Base-by-base conservation (phyloP, 2,797 vertebrate genomes). In the Sebastes melanostomus region DNA sequence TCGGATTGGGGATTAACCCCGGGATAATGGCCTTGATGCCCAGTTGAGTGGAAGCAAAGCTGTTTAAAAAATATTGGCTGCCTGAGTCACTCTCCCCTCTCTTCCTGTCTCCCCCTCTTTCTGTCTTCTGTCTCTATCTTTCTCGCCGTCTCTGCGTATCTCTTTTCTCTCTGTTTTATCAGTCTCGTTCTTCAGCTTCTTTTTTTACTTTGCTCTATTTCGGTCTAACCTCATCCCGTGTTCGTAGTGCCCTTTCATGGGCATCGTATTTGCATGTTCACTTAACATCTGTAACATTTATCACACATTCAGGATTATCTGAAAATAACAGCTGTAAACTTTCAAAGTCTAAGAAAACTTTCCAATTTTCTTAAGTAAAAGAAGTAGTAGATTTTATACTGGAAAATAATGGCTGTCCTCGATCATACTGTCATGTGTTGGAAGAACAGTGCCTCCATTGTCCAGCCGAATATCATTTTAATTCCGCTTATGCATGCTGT, bases 1-100 rank as follows among this genome's bases (percentile, higher is more conserved):
- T 94, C 87, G 92, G 92, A 94, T 94, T 93, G 91, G 89, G 95
- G 95, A 95, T 96, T 95, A 95, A 96, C 94, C 93, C 93, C 88
- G 66, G 94, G 94, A 95, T 95, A 95, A 95, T 94, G 94, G 91
- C 93, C 91, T 92, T 94, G 93, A 95, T 95, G 94, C 93, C 93
- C 92, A 94, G 94, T 92, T 94, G 93, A 95, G 94, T 95, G 94
- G 93, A 94, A 93, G 93, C 88, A 94, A 94, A 94, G 95, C 95
- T 94, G 93, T 95, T 96, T 96, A 95, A 94, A 94, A 95, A 93
- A 94, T 92, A 94, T 93, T 93, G 91, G 90, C 93, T 94, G 90
- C 91, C 86, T 81, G 90, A 94, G 84, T 91, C 91, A 89, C 90
- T 93, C 88, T 88, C 77, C 87, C 78, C 63, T 74, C 83, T 88